Conservation (phyloP, 2,797 vertebrate genomes). For the Aplochiton taeniatus region DNA sequence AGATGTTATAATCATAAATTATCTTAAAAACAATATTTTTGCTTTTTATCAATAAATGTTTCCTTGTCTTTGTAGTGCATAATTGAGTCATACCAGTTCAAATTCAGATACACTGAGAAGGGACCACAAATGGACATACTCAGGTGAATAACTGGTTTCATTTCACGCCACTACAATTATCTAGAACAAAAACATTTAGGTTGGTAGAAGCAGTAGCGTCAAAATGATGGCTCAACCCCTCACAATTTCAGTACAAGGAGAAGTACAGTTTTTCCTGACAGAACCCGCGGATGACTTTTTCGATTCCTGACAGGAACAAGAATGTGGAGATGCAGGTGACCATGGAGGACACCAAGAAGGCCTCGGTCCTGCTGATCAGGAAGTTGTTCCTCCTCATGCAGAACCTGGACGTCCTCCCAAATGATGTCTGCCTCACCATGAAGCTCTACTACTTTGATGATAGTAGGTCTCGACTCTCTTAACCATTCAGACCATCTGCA, state of each 20-base stretch:
- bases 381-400: conserved; percentile 92
- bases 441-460: conserved; percentile 93
- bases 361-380: conserved; percentile 83
- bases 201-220: no score
- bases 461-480: conserved; percentile 68
- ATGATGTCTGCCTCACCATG: conserved; percentile 85
- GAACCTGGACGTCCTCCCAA: conserved; percentile 85
- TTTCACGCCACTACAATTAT: not conserved
- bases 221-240: not conserved
- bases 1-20: not conserved
- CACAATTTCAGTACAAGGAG: no score
- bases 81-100: conserved; percentile 95
- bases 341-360: conserved; percentile 78
- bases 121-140: conserved; percentile 81
- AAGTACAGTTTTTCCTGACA: not conserved
- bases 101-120: conserved; percentile 86
- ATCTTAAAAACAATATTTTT: no score
- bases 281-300: not conserved
- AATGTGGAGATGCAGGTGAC: conserved; percentile 61
- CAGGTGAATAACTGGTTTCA: conserved; percentile 53
- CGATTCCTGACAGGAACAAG: conserved; percentile 58
- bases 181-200: no score
- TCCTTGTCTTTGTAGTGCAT: conserved; percentile 76
- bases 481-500: no score
- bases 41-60: not conserved